Evolutionary conservation across 2,113 vertebrate species (phyloP).

Genomic region (Epinephelus cyanopodus): DNA sequence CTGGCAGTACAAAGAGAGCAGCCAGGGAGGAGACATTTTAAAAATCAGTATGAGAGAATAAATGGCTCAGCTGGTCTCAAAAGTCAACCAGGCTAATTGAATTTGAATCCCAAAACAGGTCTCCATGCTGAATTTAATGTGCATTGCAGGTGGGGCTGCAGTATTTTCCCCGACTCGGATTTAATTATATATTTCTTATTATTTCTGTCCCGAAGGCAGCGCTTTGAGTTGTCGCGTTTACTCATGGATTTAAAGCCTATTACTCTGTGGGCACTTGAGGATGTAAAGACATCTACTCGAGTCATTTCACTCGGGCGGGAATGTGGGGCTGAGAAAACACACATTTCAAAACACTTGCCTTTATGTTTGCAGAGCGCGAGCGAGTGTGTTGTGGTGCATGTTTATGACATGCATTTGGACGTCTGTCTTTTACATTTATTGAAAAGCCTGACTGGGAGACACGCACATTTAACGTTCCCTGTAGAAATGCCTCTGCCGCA

Average conservation of each 20-base stretch:
- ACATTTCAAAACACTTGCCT: conserved; percentile 13
- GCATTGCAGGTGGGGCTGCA: conserved; percentile 17
- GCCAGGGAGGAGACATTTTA: not conserved
- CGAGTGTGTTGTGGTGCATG: not conserved
- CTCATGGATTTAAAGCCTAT: conserved; percentile 35
- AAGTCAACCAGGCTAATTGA: conserved; percentile 44
- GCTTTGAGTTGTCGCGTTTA: conserved; percentile 10
- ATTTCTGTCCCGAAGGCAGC: not conserved
- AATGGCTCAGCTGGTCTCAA: conserved; percentile 4
- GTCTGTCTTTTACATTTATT: conserved; percentile 13
- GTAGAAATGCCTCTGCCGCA: not conserved
- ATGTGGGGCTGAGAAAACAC: conserved; percentile 4
- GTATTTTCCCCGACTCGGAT: not conserved
- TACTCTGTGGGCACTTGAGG: conserved; percentile 15
- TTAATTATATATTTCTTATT: conserved; percentile 1
- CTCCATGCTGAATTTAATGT: conserved; percentile 8
- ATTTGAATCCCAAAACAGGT: conserved; percentile 40
- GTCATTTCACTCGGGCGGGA: conserved; percentile 16
- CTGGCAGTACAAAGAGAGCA: conserved; percentile 10
- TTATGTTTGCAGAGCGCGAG: conserved; percentile 8
- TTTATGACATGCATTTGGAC: conserved; percentile 12
- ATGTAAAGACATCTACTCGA: conserved; percentile 34
- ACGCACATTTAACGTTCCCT: conserved; percentile 11
- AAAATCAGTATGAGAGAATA: conserved; percentile 15
- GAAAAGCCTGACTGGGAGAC: conserved; percentile 23